Percentiles rank a stretch among this genome's conserved stretches.
Conservation (phyloP, 2,797 vertebrate species). For the Sebastes melanostomus region DNA sequence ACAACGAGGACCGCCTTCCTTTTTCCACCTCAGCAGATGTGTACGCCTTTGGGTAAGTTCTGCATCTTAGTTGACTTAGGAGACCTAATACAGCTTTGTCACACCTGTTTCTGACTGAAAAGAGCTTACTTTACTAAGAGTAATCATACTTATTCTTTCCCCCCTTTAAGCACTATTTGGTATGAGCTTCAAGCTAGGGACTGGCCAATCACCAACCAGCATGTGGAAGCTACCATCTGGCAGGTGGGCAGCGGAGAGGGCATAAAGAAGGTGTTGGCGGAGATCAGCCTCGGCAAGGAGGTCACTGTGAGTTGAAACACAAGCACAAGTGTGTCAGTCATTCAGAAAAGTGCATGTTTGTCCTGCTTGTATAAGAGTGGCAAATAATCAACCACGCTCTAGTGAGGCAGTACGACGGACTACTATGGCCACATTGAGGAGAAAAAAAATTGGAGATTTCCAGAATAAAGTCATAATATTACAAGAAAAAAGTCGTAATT, state of each 20-base stretch:
- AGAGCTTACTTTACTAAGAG: neutral
- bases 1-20: conserved; percentile 93
- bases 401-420: neutral
- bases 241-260: conserved; percentile 97
- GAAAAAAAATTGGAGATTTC: rapidly evolving
- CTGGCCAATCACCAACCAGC: conserved; percentile 96
- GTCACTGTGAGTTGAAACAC: conserved; percentile 86
- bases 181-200: conserved; percentile 98
- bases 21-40: conserved; percentile 96
- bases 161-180: conserved; percentile 91
- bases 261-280: conserved; percentile 89
- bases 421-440: too few relatives aligned
- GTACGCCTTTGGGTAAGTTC: conserved; percentile 93
- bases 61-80: neutral
- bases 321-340: neutral
- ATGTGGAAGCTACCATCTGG: conserved; percentile 96
- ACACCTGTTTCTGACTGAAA: neutral
- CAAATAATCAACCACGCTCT: neutral
- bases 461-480: too few relatives aligned
- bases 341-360: neutral
- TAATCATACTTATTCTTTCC: neutral
- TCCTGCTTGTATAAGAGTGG: neutral
- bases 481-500: too few relatives aligned
- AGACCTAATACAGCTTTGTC: neutral
- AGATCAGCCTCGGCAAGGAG: conserved; percentile 94